A percentile compares a stretch with the other conserved stretches of the same genome.
Evolutionary conservation across 2,888 invertebrate species (phyloP).

Genomic region (Theretra japonica): DNA sequence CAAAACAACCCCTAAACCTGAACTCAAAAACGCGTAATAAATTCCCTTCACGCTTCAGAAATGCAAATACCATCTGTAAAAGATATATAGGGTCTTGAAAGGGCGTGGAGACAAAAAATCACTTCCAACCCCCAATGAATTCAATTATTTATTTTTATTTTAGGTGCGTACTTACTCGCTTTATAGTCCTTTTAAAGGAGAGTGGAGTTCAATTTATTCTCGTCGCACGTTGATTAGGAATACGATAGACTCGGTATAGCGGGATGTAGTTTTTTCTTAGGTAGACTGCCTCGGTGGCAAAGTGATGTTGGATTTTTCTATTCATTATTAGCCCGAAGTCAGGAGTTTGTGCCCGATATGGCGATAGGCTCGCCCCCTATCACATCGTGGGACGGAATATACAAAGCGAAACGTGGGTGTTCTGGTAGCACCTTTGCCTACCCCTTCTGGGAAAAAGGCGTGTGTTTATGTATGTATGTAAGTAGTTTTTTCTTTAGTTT

Average conservation of each 20-base stretch:
- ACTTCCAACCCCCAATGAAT: constrained; percentile 44
- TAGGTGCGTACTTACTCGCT: constrained; percentile 51
- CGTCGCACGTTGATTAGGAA: neutral
- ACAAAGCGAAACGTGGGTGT: too few species aligned
- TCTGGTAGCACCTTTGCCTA: too few species aligned
- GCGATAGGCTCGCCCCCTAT: too few species aligned
- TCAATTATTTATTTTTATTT: constrained; percentile 69
- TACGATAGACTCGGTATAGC: neutral
- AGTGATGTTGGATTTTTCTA: too few species aligned
- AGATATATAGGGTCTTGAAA: constrained; percentile 20
- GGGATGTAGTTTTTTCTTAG: neutral
- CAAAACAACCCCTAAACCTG: neutral
- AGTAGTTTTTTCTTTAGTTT: too few species aligned
- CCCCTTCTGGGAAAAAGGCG: too few species aligned
- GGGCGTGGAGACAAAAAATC: constrained; percentile 32
- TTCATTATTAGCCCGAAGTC: too few species aligned
- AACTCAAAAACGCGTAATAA: neutral
- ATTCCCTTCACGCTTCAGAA: constrained; percentile 10
- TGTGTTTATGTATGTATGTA: too few species aligned
- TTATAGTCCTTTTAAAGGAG: constrained; percentile 47
- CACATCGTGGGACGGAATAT: too few species aligned
- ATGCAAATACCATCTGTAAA: constrained; percentile 15
- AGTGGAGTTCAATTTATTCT: constrained; percentile 28
- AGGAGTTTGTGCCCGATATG: too few species aligned
- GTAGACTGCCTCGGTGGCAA: too few species aligned